Percentiles rank a stretch among this genome's conserved stretches.
Evolutionary conservation across 2,113 vertebrate species (phyloP).

Genomic region (Megatriorchis doriae): DNA sequence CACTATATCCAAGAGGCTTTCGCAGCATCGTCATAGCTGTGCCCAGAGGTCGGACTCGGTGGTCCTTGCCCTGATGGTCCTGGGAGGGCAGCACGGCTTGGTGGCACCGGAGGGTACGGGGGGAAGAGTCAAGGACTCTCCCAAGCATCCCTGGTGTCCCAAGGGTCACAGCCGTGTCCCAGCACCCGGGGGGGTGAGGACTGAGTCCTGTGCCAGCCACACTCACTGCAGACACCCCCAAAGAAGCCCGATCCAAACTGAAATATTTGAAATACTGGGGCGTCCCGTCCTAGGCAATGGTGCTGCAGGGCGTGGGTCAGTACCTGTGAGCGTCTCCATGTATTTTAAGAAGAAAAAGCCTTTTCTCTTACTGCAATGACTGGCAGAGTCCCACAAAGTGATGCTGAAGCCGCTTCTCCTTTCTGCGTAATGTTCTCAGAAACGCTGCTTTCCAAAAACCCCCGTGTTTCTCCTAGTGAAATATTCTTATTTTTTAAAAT

Average conservation of each 20-base stretch:
- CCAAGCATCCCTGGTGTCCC: background rate
- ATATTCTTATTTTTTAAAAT: background rate
- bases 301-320: background rate
- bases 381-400: background rate
- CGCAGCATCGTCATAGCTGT: accelerated
- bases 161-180: background rate
- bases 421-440: background rate
- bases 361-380: background rate
- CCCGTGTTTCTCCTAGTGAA: background rate
- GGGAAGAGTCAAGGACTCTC: background rate
- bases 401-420: background rate
- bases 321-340: background rate
- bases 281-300: background rate
- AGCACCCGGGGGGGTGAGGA: background rate
- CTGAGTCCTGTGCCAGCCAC: background rate
- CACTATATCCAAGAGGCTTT: background rate
- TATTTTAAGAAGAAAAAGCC: background rate
- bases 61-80: background rate
- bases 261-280: background rate
- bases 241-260: accelerated
- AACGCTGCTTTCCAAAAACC: background rate
- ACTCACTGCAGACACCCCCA: background rate
- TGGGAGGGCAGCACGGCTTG: background rate
- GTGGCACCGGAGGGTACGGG: background rate
- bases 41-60: accelerated